Percentiles rank a stretch among this genome's conserved stretches.
phyloP scores from a whole-genome alignment of 2,888 invertebrate genomes.

The Leptopterna dolabrata region DNA sequence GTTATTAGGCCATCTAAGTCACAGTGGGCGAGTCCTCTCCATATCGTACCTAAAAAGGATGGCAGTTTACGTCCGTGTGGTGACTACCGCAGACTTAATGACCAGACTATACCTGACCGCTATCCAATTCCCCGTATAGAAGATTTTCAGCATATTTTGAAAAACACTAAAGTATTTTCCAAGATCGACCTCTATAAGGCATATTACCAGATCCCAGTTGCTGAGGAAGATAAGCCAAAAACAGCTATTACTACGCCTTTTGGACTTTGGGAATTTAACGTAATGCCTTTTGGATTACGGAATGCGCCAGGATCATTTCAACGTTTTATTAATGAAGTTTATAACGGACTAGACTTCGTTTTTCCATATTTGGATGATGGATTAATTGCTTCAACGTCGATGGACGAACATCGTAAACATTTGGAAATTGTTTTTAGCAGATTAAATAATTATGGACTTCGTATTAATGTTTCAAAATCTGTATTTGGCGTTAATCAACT shows the following conservation, averaged over 20 bases:
- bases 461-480: constrained; percentile 44
- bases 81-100: constrained; percentile 66
- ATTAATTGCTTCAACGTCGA: constrained; percentile 61
- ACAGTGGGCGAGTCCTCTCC: neutral
- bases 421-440: constrained; percentile 31
- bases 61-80: constrained; percentile 66
- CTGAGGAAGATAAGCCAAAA: constrained; percentile 29
- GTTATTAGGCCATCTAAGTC: constrained; percentile 67
- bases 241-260: constrained; percentile 53
- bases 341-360: constrained; percentile 59
- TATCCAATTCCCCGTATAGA: constrained; percentile 65
- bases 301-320: constrained; percentile 63
- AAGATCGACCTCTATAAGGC: constrained; percentile 51
- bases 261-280: constrained; percentile 3
- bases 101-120: constrained; percentile 64
- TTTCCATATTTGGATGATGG: constrained; percentile 63
- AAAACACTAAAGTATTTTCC: constrained; percentile 56
- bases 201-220: constrained; percentile 43
- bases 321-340: constrained; percentile 61
- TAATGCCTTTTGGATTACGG: constrained; percentile 51
- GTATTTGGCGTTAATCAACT: constrained; percentile 25
- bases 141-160: constrained; percentile 63
- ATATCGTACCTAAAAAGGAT: neutral
- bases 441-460: neutral
- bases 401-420: constrained; percentile 56